These are phyloP conservation scores for Acrocera orbiculus DNA, from an alignment of 2,888 invertebrate genomes.

Conservation along the genomic window DNA sequence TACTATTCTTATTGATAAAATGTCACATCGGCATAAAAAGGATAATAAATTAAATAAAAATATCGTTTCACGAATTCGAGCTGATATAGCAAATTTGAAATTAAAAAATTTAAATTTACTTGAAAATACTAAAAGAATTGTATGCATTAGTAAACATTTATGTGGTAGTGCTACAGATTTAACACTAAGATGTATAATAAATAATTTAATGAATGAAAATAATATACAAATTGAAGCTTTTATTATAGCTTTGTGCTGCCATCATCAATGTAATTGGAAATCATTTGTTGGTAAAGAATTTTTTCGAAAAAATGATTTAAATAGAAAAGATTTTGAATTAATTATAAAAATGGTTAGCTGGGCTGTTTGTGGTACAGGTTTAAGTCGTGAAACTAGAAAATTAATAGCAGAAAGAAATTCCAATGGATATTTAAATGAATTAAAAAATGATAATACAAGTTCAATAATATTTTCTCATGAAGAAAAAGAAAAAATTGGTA, in stretches of 20 bases:
- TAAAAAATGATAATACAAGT: slow-evolving; percentile 14
- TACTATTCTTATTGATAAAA: slow-evolving; percentile 60
- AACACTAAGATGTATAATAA: slow-evolving; percentile 46
- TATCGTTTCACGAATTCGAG: slow-evolving; percentile 46
- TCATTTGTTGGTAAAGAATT: slow-evolving; percentile 51
- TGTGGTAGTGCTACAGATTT: slow-evolving; percentile 79
- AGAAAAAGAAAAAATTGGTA: slow-evolving; percentile 45
- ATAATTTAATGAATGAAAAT: slow-evolving; percentile 12
- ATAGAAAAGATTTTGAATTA: slow-evolving; percentile 47
- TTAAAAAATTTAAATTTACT: slow-evolving; percentile 36
- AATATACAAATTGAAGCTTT: slow-evolving; percentile 35
- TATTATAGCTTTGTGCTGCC: slow-evolving; percentile 76
- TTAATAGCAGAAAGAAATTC: slow-evolving; percentile 16
- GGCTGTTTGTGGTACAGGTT: slow-evolving; percentile 67
- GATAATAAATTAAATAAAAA: slow-evolving; percentile 41
- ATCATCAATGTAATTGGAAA: slow-evolving; percentile 63
- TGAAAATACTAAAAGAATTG: slow-evolving; percentile 34
- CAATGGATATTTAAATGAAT: slow-evolving; percentile 1
- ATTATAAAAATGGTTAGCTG: slow-evolving; percentile 72
- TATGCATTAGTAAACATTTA: slow-evolving; percentile 73
- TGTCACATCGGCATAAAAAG: slow-evolving; percentile 64
- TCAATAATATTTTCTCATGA: slow-evolving; percentile 23
- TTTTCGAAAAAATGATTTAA: slow-evolving; percentile 38
- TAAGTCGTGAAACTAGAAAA: slow-evolving; percentile 34
- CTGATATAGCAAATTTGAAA: slow-evolving; percentile 64